Percentiles rank a stretch among this genome's conserved stretches.
Evolutionary conservation across 2,797 vertebrate genomes (phyloP).

Genomic region (Cephalopachus bancanus): DNA sequence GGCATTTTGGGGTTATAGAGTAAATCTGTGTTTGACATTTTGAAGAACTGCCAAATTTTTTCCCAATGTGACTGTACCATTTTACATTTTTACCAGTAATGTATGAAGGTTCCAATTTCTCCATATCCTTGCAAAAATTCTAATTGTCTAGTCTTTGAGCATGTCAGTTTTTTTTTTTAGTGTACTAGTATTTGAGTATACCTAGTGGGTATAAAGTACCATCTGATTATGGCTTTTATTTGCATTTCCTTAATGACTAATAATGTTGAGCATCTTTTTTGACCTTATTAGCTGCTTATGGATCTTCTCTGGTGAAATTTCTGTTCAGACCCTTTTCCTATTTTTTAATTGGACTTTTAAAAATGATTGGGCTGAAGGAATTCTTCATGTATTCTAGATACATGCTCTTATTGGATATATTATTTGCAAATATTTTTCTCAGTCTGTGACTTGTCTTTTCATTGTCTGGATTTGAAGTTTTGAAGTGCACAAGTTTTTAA

Average conservation of each 20-base stretch:
- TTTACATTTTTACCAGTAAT: not conserved
- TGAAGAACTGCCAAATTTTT: constrained; percentile 38
- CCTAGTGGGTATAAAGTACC: not conserved
- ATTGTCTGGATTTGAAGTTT: too few relatives aligned
- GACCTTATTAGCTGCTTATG: not conserved
- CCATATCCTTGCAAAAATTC: not conserved
- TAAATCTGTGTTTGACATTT: constrained; percentile 34
- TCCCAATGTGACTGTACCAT: not conserved
- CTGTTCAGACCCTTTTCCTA: not conserved
- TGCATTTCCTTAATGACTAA: too few relatives aligned
- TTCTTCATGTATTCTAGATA: not conserved
- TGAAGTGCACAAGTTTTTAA: not conserved
- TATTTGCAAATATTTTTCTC: not conserved
- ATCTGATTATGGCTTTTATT: not conserved
- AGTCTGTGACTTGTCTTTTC: too few relatives aligned
- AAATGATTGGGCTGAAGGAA: not conserved
- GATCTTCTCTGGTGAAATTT: constrained; percentile 41
- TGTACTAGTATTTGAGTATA: not conserved
- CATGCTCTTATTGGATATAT: not conserved
- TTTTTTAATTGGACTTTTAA: not conserved
- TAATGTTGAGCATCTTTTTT: not conserved
- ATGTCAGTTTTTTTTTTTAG: not conserved
- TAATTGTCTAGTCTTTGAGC: constrained; percentile 21
- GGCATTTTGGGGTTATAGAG: not conserved
- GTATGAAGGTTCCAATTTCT: not conserved